phyloP scores from a whole-genome alignment of 35 echinoderm and acorn worm genomes.

The Ophioderma brevispina region DNA sequence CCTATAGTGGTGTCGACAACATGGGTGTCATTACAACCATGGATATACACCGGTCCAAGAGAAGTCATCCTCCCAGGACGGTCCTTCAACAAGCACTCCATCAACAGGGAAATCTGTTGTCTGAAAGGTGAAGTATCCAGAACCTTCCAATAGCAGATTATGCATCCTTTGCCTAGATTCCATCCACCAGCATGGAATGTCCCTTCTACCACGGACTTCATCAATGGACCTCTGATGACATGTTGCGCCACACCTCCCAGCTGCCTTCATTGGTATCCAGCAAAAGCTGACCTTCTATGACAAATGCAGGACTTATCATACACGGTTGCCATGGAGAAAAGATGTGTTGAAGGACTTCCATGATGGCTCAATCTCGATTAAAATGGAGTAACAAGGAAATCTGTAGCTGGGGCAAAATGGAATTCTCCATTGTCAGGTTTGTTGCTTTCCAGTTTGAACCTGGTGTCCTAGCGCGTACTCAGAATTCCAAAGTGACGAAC shows the following conservation, averaged over 20 bases:
- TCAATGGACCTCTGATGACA: slow-evolving; percentile 31
- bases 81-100: background rate
- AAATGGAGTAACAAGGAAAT: slow-evolving; percentile 56
- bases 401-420: slow-evolving; percentile 33
- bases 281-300: slow-evolving; percentile 41
- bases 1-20: background rate
- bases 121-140: slow-evolving; percentile 30
- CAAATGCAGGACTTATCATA: slow-evolving; percentile 13
- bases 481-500: too few species aligned
- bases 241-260: background rate
- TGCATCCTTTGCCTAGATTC: slow-evolving; percentile 22
- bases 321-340: slow-evolving; percentile 34
- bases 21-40: background rate
- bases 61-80: background rate
- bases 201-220: slow-evolving; percentile 39
- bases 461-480: too few species aligned
- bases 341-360: slow-evolving; percentile 29
- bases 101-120: background rate
- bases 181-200: slow-evolving; percentile 60
- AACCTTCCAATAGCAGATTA: slow-evolving; percentile 8
- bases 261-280: slow-evolving; percentile 26
- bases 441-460: too few species aligned
- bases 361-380: slow-evolving; percentile 15
- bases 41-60: slow-evolving; percentile 33
- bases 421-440: slow-evolving; percentile 65